Evolutionary conservation across 2,113 vertebrate species (phyloP).

Genomic region (Coptodon rendalli): DNA sequence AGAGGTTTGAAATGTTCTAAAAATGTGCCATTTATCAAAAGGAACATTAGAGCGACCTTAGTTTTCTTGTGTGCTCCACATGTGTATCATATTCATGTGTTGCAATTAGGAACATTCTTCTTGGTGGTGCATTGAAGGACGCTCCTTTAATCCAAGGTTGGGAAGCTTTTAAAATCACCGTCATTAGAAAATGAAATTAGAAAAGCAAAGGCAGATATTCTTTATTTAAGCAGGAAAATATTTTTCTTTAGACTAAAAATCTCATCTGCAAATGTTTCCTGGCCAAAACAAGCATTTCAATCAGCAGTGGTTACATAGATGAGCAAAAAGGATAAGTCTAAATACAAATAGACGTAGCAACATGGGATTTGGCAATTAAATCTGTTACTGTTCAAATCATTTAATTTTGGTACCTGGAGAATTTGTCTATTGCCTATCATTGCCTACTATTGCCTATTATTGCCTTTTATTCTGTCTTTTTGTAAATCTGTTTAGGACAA

Average conservation of each 20-base stretch:
- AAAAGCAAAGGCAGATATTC: neutral
- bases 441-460: neutral
- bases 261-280: accelerated
- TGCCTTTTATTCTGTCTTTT: neutral
- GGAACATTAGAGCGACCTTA: neutral
- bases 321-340: neutral
- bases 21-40: neutral
- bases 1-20: neutral
- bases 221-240: neutral
- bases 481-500: neutral
- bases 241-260: neutral
- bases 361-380: neutral
- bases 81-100: neutral
- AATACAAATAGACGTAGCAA: neutral
- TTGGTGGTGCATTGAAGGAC: neutral
- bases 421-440: neutral
- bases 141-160: neutral
- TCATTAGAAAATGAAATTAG: neutral
- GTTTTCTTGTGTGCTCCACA: neutral
- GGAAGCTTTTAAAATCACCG: neutral
- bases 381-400: neutral
- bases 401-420: neutral
- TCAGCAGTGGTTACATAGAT: neutral
- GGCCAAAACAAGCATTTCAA: neutral
- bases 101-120: neutral